phyloP scores from a whole-genome alignment of 2,888 invertebrate species.

The Cinara cedri region DNA sequence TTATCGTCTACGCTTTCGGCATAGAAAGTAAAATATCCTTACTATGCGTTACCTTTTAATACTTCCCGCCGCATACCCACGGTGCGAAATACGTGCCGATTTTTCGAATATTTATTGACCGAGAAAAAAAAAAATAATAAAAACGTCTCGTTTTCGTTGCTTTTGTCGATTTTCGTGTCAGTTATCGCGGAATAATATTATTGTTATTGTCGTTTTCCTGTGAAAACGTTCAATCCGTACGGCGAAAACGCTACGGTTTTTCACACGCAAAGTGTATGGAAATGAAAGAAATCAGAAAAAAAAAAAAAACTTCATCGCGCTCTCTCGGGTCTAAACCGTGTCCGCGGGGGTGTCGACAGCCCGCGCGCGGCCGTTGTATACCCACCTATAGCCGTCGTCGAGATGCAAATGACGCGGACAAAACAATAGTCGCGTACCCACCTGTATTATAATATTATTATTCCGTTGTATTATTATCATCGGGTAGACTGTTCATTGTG shows the following conservation, averaged over 20 bases:
- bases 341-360: slow-evolving; percentile 6
- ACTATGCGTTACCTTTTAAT: no score
- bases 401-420: background rate
- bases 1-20: no score
- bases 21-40: no score
- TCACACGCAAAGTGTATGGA: background rate
- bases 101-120: background rate
- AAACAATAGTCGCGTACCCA: background rate
- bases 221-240: background rate
- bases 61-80: no score
- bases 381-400: no score
- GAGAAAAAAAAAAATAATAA: no score
- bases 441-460: background rate
- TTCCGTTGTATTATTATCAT: background rate
- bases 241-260: background rate
- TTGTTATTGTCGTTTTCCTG: background rate
- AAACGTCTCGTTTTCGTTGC: background rate
- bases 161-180: background rate
- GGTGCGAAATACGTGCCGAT: no score
- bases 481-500: background rate
- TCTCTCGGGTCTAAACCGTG: background rate
- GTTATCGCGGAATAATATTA: background rate
- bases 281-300: no score
- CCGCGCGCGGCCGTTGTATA: no score
- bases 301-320: no score